Evolutionary conservation across 2,113 vertebrate species (phyloP), one percentile per base, ranked within the genome.

Genomic region (Plecotus auritus): DNA sequence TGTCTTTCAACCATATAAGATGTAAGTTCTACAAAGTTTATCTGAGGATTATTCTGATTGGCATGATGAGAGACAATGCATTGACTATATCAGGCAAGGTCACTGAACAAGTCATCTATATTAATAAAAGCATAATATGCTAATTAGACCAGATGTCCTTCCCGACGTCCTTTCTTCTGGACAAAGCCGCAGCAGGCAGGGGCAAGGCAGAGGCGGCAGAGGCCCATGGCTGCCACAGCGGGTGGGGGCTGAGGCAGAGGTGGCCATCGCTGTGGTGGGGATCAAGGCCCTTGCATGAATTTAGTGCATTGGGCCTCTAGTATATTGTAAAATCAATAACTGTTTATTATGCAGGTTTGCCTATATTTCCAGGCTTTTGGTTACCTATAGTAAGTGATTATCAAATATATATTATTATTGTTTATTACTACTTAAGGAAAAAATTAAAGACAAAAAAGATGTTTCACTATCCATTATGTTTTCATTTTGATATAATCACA

Each of bases 331-430:
- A 70, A 67, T 59, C 26, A 95, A 26, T 66, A 89, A 61, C 28
- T n/a, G n/a, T n/a, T 95, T 80, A 40, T 83, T 56, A 59, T 18
- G 4, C 32, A 69, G 42, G 32, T 84, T 61, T 80, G 17, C 26
- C 10, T 92, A 18, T 16, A 13, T 87, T 69, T 74, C 35, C 7
- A 70, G 10, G 66, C 4, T 37, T 82, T 90, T 67, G 23, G 20
- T 20, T 23, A 87, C 7, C 9, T 64, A 61, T 22, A 80, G 16
- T 35, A 78, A 70, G 11, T 70, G 3, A 9, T 88, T 88, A 78
- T 35, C 82, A 84, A 97, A 81, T 73, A 86, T 74, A 66, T 90
- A 66, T 78, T 74, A 66, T 90, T 81, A 59, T 91, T 78, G n/a
- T 37, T 56, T 45, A 93, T 86, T 45, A 93, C 80, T 49, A 78